phyloP scores from a whole-genome alignment of 2,888 invertebrate genomes.

The Drosophila neonasuta region DNA sequence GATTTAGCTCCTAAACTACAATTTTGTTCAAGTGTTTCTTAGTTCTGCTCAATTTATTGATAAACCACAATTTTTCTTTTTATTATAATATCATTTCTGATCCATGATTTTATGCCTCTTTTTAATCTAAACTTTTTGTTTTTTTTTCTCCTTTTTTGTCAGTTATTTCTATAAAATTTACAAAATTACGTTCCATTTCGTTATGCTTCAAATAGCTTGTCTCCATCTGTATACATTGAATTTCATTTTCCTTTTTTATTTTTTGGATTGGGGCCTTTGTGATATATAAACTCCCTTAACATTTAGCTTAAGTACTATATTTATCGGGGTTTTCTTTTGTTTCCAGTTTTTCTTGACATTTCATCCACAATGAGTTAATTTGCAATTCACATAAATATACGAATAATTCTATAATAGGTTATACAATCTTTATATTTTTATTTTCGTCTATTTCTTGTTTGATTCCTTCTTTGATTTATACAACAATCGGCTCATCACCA shows the following conservation, averaged over 20 bases:
- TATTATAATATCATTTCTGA: conserved; percentile 14
- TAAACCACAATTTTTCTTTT: conserved; percentile 43
- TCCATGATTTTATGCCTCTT: conserved; percentile 30
- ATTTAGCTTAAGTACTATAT: conserved; percentile 54
- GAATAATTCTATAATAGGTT: conserved; percentile 57
- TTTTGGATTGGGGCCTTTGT: conserved; percentile 25
- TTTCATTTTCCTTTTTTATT: background rate
- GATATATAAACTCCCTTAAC: conserved; percentile 63
- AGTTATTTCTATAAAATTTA: conserved; percentile 79
- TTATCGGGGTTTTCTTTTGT: conserved; percentile 28
- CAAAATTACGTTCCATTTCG: conserved; percentile 75
- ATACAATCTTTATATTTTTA: conserved; percentile 40
- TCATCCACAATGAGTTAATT: conserved; percentile 46
- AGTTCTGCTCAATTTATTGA: conserved; percentile 54
- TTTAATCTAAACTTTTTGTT: conserved; percentile 56
- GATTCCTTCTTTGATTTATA: conserved; percentile 70
- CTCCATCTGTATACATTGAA: conserved; percentile 34
- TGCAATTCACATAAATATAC: conserved; percentile 49
- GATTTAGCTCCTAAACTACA: conserved; percentile 65
- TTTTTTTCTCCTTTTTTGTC: conserved; percentile 52
- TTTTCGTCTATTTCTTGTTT: conserved; percentile 44
- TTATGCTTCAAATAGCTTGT: conserved; percentile 31
- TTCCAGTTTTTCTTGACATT: conserved; percentile 57
- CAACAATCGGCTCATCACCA: conserved; percentile 82
- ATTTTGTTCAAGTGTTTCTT: conserved; percentile 61